Base-by-base conservation (phyloP, 2,888 invertebrate species). In the Andrena chrysosceles region DNA sequence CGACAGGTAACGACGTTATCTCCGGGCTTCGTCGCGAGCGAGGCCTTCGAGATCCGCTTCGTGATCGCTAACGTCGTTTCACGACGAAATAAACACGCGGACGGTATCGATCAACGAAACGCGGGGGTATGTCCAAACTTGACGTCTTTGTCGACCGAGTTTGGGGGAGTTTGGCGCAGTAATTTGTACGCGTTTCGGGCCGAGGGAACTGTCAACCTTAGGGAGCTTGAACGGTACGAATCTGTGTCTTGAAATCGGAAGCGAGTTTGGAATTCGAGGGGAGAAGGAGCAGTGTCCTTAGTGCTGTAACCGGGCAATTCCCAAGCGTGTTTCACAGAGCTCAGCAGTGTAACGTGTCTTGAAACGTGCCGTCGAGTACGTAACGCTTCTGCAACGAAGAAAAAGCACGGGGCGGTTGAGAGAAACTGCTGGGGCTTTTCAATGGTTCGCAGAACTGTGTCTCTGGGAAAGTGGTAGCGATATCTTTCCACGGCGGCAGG, bases 1-100 rank as follows among this genome's bases (percentile, higher is more conserved):
- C 72, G 73, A 49, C 42, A 48, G 52, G 42, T 54, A 69, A 77
- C 49, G 77, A 83, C 59, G 59, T 83, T 83, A 83, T 83, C 81
- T 60, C 3, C 29, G 33, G 66, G 48, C 52, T 60, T 54, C 33
- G 49, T 66, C 59, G 76, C 29, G 52, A 8, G 29, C 26, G 20
- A 8, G 29, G 13, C 23, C 29, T 7, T 20, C n/a, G 31, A 26
- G 64, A 29, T 35, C 49, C 35, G 23, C 20, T 54, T 16, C 16
- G 42, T 1, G 64, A 66, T 79, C 73, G 68, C 59, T 66, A 16
- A 64, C 33, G 49, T 48, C 66, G 81, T 74, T 56, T 74, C 60
- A 33, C 26, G 20, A 29, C 10, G 33, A 56, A 42, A 71, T 67
- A 70, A 75, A 75, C 75, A 67, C 49, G 49, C 42, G 35, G n/a